Evolutionary conservation across 2,113 vertebrate species (phyloP).

Genomic region (Phodopus roborovskii): DNA sequence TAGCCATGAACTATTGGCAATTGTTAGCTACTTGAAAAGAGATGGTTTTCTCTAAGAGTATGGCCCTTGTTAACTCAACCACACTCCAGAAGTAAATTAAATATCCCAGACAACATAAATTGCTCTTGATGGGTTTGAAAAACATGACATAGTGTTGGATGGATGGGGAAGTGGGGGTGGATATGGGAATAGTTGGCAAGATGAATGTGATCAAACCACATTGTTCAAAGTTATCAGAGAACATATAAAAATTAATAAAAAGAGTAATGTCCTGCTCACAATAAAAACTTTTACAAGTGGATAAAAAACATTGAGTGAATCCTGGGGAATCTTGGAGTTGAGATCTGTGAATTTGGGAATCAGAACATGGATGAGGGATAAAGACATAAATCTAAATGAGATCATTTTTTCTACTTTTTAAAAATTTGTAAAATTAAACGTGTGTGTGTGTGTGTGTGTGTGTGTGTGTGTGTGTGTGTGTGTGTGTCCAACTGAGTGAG

Average conservation of each 20-base stretch:
- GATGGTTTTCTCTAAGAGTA: background rate
- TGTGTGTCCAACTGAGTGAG: background rate
- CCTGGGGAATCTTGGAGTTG: background rate
- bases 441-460: background rate
- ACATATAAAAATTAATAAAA: background rate
- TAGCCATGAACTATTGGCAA: background rate
- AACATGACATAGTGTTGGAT: background rate
- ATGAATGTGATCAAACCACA: background rate
- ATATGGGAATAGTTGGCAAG: background rate
- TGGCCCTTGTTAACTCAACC: background rate
- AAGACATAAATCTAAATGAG: background rate
- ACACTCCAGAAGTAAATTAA: background rate
- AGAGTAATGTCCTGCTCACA: background rate
- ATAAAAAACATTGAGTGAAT: background rate
- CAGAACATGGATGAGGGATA: background rate
- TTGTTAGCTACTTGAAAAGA: background rate
- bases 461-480: background rate
- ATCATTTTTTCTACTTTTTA: background rate
- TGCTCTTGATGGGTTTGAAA: background rate
- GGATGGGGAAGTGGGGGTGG: background rate
- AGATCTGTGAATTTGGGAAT: slow-evolving; percentile 16
- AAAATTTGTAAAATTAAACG: background rate
- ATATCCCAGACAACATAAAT: background rate
- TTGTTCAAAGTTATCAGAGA: background rate
- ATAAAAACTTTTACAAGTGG: background rate